Evolutionary conservation across 1,140 invertebrate genomes (phyloP).

Genomic region (Cryptotermes secundus): DNA sequence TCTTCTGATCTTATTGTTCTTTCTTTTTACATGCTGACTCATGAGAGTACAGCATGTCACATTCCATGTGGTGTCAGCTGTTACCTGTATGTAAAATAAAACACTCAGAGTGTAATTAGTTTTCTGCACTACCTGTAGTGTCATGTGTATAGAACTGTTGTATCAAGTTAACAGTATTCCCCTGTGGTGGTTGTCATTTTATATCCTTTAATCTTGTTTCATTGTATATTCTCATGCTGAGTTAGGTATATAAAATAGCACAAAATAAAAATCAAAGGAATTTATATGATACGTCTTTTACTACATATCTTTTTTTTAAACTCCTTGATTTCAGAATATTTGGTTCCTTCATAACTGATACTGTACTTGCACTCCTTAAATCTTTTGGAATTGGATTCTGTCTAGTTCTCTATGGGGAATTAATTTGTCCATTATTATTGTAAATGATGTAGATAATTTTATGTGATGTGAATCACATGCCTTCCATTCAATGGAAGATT

Average conservation of each 20-base stretch:
- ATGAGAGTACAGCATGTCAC: not conserved
- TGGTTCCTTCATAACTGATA: not conserved
- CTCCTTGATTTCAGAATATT: not conserved
- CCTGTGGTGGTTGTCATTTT: not conserved
- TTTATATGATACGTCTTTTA: not conserved
- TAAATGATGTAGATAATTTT: constrained; percentile 20
- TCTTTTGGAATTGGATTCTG: not conserved
- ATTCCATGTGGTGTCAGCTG: not conserved
- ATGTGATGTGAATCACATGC: not conserved
- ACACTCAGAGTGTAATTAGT: not conserved
- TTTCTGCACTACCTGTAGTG: not conserved
- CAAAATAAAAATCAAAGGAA: not conserved
- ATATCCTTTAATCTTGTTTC: not conserved
- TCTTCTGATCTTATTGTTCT: not conserved
- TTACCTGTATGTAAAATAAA: not conserved
- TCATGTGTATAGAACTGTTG: not conserved
- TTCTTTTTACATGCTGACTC: not conserved
- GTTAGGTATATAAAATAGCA: not conserved
- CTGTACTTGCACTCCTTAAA: not conserved
- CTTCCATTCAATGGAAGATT: not conserved
- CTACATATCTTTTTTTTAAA: not conserved
- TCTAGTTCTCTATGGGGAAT: not conserved
- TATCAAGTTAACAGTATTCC: not conserved
- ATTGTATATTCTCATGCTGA: not conserved
- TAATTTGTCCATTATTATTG: not conserved